These are phyloP conservation scores for Zeugodacus cucurbitae DNA, from an alignment of 1,140 invertebrate genomes.

Conservation along the genomic window DNA sequence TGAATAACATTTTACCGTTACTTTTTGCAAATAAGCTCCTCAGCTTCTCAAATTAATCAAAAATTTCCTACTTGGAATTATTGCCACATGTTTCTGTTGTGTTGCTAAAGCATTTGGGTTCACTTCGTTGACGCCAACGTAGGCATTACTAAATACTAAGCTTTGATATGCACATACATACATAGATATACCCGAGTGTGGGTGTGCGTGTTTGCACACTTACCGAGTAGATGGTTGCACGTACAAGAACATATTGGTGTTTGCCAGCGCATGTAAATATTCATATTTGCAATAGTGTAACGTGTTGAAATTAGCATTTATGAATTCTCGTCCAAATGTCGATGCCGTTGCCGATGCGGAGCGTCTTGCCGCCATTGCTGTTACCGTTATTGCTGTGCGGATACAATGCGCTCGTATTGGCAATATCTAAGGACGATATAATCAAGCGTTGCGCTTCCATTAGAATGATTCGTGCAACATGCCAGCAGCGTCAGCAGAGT, in stretches of 20 bases:
- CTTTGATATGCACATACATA: background rate
- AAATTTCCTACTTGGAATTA: background rate
- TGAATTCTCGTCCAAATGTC: conserved; percentile 41
- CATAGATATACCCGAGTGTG: background rate
- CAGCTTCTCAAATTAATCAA: background rate
- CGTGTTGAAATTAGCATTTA: conserved; percentile 44
- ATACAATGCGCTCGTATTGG: background rate
- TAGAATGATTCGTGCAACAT: background rate
- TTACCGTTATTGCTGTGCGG: background rate
- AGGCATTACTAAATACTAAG: background rate
- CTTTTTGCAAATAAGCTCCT: background rate
- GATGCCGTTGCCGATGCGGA: background rate
- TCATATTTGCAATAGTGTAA: conserved; percentile 41
- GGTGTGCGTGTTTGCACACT: background rate
- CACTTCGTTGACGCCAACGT: conserved; percentile 15
- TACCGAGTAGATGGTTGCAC: background rate
- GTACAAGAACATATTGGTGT: conserved; percentile 27
- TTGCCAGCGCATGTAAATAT: conserved; percentile 25
- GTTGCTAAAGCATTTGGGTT: background rate
- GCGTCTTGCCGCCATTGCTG: background rate
- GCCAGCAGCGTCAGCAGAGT: background rate
- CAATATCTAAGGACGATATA: conserved; percentile 30
- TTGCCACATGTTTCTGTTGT: background rate
- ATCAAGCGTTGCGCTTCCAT: conserved; percentile 8
- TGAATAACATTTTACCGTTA: background rate